Conservation (phyloP, 23 tunicate species). For the Aplidium turbinatum region DNA sequence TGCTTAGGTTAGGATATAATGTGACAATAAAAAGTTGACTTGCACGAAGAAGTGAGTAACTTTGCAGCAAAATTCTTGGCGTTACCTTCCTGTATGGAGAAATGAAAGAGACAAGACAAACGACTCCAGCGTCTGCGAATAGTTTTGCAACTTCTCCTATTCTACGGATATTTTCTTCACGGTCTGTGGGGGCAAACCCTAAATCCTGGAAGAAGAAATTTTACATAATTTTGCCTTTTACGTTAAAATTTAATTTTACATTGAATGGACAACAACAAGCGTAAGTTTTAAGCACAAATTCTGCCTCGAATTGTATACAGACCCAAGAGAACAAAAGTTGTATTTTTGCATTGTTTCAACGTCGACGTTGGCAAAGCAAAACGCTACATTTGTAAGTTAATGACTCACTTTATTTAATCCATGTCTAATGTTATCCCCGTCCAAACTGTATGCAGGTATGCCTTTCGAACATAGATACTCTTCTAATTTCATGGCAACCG, state of each 20-base stretch:
- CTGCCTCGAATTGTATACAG: too few relatives aligned
- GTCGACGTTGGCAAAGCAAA: too few relatives aligned
- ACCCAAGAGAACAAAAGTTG: too few relatives aligned
- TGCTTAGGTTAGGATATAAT: too few relatives aligned
- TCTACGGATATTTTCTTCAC: constrained; percentile 96
- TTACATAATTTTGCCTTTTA: too few relatives aligned
- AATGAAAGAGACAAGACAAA: constrained; percentile 97
- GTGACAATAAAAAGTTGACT: too few relatives aligned
- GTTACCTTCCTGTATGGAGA: constrained; percentile 96
- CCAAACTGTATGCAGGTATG: constrained; percentile 93
- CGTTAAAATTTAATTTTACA: too few relatives aligned
- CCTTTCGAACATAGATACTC: constrained; percentile 93
- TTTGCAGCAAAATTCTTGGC: not conserved
- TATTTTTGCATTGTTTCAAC: too few relatives aligned
- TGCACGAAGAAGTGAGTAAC: too few relatives aligned
- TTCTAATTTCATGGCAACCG: constrained; percentile 95
- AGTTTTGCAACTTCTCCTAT: constrained; percentile 98
- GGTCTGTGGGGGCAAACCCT: constrained; percentile 87
- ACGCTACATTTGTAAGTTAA: too few relatives aligned
- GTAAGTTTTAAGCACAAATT: too few relatives aligned
- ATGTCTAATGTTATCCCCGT: constrained; percentile 98
- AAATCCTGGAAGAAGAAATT: constrained; percentile 71
- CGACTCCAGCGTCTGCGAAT: constrained; percentile 99
- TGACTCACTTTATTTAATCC: constrained; percentile 97
- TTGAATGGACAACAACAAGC: too few relatives aligned